A percentile compares a stretch with the other conserved stretches of the same genome.
Evolutionary conservation across 2,888 invertebrate species (phyloP).

Genomic region (Trichogramma dendrolimi): DNA sequence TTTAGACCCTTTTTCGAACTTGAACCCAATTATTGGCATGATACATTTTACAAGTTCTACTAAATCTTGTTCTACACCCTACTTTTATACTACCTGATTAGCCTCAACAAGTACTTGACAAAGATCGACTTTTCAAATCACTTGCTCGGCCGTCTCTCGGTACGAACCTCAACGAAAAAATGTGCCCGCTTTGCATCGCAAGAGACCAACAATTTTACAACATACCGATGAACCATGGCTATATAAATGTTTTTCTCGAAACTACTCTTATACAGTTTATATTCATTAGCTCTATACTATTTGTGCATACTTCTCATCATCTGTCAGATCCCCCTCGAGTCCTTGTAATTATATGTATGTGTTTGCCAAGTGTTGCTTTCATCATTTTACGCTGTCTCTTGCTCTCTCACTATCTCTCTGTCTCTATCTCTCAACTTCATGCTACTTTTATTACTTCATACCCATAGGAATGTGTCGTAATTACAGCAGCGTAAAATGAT

Average conservation of each 20-base stretch:
- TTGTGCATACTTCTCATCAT: neutral
- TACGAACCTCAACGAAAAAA: no score
- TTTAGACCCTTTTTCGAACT: neutral
- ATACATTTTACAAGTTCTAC: conserved; percentile 21
- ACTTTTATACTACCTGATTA: conserved; percentile 23
- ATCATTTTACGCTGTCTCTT: conserved; percentile 18
- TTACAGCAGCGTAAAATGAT: conserved; percentile 21
- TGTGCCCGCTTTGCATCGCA: no score
- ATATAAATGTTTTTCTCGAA: no score
- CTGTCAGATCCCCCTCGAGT: conserved; percentile 29
- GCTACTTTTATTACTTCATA: neutral
- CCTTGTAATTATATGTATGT: conserved; percentile 29
- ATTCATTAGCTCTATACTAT: no score
- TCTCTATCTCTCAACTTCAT: conserved; percentile 1
- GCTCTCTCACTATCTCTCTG: no score
- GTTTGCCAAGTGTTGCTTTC: conserved; percentile 19
- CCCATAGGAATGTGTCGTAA: conserved; percentile 6
- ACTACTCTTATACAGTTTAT: no score
- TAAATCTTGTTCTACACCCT: conserved; percentile 20
- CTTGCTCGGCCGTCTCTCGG: neutral
- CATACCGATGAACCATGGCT: no score
- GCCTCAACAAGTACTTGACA: conserved; percentile 20
- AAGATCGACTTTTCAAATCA: conserved; percentile 16
- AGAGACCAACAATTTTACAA: no score
- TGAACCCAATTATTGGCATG: conserved; percentile 21